A percentile compares a stretch with the other conserved stretches of the same genome.
These are phyloP conservation scores for Orientallactaga sibirica DNA, from an alignment of 2,797 vertebrate species.

Conservation along the genomic window DNA sequence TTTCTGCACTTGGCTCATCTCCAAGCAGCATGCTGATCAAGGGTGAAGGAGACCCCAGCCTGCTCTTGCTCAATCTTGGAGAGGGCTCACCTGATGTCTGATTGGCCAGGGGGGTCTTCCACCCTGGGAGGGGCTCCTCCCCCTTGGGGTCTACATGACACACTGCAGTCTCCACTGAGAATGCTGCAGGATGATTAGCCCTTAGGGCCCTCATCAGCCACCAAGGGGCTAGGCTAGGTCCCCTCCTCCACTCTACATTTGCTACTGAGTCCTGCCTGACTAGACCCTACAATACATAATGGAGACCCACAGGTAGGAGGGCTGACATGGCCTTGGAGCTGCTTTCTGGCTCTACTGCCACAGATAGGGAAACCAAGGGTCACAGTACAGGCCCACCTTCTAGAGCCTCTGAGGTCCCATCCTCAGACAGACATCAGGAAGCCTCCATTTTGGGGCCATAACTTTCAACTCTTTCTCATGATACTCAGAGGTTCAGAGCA, in stretches of 20 bases:
- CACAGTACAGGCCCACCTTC: fast-evolving
- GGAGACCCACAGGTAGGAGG: not conserved
- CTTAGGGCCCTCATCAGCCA: not conserved
- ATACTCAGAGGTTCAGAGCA: not conserved
- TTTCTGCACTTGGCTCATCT: not conserved
- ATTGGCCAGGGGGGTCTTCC: not conserved
- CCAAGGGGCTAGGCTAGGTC: not conserved
- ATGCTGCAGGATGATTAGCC: not conserved
- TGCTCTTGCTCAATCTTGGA: not conserved
- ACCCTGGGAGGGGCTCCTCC: too few relatives aligned
- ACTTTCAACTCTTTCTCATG: fast-evolving
- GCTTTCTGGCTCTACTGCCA: not conserved
- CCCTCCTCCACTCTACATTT: not conserved
- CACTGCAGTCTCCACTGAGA: not conserved
- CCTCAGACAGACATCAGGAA: not conserved
- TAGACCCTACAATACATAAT: not conserved
- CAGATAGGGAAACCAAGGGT: not conserved
- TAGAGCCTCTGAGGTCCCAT: not conserved
- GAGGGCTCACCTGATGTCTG: not conserved
- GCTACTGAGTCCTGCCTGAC: not conserved
- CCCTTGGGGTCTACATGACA: not conserved
- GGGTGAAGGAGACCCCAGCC: not conserved
- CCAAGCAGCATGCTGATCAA: not conserved
- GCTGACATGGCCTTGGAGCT: not conserved
- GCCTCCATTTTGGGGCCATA: not conserved